These are phyloP conservation scores for Thymelicus lineola DNA, from an alignment of 2,888 invertebrate genomes.

Conservation along the genomic window DNA sequence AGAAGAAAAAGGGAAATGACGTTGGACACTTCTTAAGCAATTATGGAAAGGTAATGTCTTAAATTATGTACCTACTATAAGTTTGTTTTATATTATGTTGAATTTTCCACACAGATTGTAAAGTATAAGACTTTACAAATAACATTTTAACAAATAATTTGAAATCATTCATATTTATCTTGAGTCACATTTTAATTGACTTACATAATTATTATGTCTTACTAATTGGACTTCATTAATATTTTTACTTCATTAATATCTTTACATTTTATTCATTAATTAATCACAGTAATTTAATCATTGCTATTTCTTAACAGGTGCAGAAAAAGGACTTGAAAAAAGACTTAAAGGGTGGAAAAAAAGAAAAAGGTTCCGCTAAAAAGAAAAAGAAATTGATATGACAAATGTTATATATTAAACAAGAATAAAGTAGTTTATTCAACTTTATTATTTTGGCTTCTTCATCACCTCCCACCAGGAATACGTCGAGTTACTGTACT, in stretches of 20 bases:
- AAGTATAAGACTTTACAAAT: too few relatives aligned
- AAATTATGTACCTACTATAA: too few relatives aligned
- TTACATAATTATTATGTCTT: too few relatives aligned
- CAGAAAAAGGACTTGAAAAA: slow-evolving; percentile 78
- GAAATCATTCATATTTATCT: too few relatives aligned
- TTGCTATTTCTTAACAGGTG: slow-evolving; percentile 59
- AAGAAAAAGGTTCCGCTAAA: slow-evolving; percentile 54
- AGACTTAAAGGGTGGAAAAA: slow-evolving; percentile 47
- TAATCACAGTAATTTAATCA: slow-evolving; percentile 1
- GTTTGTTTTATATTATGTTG: too few relatives aligned
- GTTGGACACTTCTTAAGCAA: slow-evolving; percentile 76
- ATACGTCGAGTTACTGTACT: too few relatives aligned
- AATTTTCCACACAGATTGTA: too few relatives aligned
- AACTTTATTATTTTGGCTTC: too few relatives aligned
- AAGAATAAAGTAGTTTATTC: background rate
- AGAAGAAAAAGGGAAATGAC: slow-evolving; percentile 79
- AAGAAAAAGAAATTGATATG: slow-evolving; percentile 63
- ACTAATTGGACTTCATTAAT: background rate
- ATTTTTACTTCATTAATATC: background rate
- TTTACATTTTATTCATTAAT: background rate
- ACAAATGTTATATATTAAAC: slow-evolving; percentile 1
- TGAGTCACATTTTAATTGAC: too few relatives aligned
- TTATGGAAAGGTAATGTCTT: slow-evolving; percentile 73
- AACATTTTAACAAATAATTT: too few relatives aligned
- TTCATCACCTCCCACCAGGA: too few relatives aligned